Evolutionary conservation across 1,140 invertebrate species (phyloP), one percentile per base, ranked within the genome.

Genomic region (Tetramorium parvispinum): DNA sequence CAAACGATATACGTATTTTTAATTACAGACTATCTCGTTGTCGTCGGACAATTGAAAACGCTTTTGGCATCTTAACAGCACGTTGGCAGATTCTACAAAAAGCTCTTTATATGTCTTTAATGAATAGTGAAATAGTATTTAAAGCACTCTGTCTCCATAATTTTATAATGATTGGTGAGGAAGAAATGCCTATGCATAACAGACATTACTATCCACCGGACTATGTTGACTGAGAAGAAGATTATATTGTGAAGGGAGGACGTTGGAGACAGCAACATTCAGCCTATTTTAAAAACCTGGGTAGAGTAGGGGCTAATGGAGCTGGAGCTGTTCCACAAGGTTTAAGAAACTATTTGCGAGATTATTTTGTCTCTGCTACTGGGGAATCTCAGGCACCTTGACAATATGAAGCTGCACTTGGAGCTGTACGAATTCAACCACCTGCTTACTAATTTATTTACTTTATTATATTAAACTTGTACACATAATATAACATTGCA

Each of bases 351-450:
- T 68, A 68, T 21, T 24, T 68, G 3, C 37, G 4, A 49, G n/a
- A 68, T 46, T 68, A 68, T 68, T 68, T 68, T 68, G 63, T 43
- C 5, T 68, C 66, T 49, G n/a, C 18, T 46, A 68, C 8, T 68
- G 66, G 66, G 13, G 11, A 68, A 68, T 46, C 37, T 68, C 40
- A 68, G 13, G 66, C 27, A 46, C 66, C 43, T 24, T 68, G 43
- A 21, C 66, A 68, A 68, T 24, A 68, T 49, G 66, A 46, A 66
- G 37, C 63, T 66, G 37, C 63, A n/a, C 63, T 66, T 66, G n/a
- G n/a, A 40, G 16, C 63, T 66, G 8, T 18, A 66, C 32, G 10
- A 10, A 66, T 66, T 10, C 43, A 66, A 21, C 8, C 10, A 40
- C 37, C 16, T 59, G 18, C 32, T 66, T 32, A 32, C 2, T 32